These are phyloP conservation scores for Plestiodon gilberti DNA, from an alignment of 2,113 vertebrate genomes.

Conservation along the genomic window DNA sequence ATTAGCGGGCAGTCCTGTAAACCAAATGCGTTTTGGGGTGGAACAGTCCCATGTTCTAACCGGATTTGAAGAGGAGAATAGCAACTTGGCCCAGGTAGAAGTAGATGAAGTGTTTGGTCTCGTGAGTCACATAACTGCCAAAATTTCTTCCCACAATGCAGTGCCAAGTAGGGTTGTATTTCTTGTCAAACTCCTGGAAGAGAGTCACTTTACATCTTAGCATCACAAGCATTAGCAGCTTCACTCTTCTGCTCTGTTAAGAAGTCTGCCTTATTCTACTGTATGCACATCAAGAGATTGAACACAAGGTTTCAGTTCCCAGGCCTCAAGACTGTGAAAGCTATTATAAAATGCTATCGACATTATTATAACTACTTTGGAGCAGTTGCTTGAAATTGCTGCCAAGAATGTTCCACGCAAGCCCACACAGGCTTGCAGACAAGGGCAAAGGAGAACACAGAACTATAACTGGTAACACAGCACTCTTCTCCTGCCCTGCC, in stretches of 20 bases:
- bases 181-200: conserved; percentile 96
- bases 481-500: background rate
- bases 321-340: background rate
- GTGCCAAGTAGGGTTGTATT: conserved; percentile 98
- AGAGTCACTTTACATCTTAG: conserved; percentile 32
- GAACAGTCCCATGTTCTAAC: conserved; percentile 75
- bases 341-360: background rate
- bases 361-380: background rate
- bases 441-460: background rate
- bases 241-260: background rate
- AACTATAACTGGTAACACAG: background rate
- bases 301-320: background rate
- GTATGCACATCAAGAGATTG: background rate
- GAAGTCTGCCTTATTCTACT: background rate
- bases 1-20: conserved; percentile 68
- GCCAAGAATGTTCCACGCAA: background rate
- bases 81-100: conserved; percentile 99
- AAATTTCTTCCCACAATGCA: conserved; percentile 99
- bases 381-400: background rate
- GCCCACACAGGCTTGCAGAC: background rate
- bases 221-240: background rate
- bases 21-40: conserved; percentile 62
- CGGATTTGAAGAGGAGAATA: conserved; percentile 97
- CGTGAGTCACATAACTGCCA: conserved; percentile 97
- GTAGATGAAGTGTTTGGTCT: conserved; percentile 99